A percentile compares a stretch with the other conserved stretches of the same genome.
Evolutionary conservation across 2,888 invertebrate species (phyloP).

Genomic region (Trissoscelio sp.): DNA sequence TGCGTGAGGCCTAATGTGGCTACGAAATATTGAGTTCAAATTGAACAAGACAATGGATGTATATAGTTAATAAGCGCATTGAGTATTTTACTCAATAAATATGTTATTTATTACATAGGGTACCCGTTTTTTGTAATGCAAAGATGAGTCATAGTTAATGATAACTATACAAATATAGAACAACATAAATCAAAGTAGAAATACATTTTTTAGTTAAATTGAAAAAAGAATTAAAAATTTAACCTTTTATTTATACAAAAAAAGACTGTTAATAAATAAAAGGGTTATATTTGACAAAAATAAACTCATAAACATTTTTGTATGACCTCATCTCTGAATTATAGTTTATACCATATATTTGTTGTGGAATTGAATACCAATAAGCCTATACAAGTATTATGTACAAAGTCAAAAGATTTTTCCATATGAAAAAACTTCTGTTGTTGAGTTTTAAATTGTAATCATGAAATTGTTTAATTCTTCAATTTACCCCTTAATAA

Average conservation of each 20-base stretch:
- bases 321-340: conserved; percentile 32
- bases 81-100: conserved; percentile 23
- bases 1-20: conserved; percentile 25
- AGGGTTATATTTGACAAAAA: not conserved
- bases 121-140: conserved; percentile 27
- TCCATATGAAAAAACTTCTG: no score
- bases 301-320: not conserved
- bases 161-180: no score
- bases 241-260: no score
- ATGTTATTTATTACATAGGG: conserved; percentile 25
- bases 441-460: conserved; percentile 3
- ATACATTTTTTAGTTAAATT: not conserved
- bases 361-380: conserved; percentile 42
- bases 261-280: conserved; percentile 15
- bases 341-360: not conserved
- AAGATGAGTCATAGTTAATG: conserved; percentile 21
- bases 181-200: not conserved
- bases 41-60: conserved; percentile 26
- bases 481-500: no score
- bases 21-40: conserved; percentile 8
- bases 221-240: no score
- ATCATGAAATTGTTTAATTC: conserved; percentile 10
- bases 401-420: no score
- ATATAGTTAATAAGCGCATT: conserved; percentile 23
- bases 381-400: conserved; percentile 45